Evolutionary conservation across 2,113 vertebrate species (phyloP).

Genomic region (Oryzias melastigma): DNA sequence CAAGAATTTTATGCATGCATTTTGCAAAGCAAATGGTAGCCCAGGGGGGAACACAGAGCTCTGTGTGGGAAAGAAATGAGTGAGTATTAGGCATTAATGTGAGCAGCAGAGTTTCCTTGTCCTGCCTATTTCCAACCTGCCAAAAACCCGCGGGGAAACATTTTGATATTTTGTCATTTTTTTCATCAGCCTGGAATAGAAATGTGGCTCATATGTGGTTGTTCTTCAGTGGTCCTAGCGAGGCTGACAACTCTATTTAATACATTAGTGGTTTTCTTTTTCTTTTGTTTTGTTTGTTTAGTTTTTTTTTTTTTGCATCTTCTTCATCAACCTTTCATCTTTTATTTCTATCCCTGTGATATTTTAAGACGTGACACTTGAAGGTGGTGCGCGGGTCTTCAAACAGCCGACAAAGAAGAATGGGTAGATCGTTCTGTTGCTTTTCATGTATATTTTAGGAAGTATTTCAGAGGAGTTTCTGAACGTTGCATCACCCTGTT

Average conservation of each 20-base stretch:
- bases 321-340: slow-evolving; percentile 4
- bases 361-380: slow-evolving; percentile 54
- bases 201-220: slow-evolving; percentile 29
- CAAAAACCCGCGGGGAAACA: slow-evolving; percentile 32
- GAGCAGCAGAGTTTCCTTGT: slow-evolving; percentile 40
- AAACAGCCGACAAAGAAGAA: slow-evolving; percentile 45
- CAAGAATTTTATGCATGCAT: slow-evolving; percentile 71
- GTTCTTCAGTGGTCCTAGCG: slow-evolving; percentile 11
- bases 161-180: slow-evolving; percentile 34
- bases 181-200: slow-evolving; percentile 6
- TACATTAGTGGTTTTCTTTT: slow-evolving; percentile 5
- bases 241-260: slow-evolving; percentile 34
- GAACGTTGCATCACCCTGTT: slow-evolving; percentile 62
- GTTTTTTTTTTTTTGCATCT: too few species aligned
- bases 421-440: slow-evolving; percentile 47
- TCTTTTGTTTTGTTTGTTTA: slow-evolving; percentile 3
- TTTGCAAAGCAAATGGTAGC: slow-evolving; percentile 70
- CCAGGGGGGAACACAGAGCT: slow-evolving; percentile 56
- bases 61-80: slow-evolving; percentile 65
- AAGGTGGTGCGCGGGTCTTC: slow-evolving; percentile 44
- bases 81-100: slow-evolving; percentile 54
- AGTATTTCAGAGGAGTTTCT: slow-evolving; percentile 68
- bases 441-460: slow-evolving; percentile 76
- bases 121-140: slow-evolving; percentile 45
- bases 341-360: slow-evolving; percentile 27